Conservation (phyloP, 1,140 invertebrate species). For the Telenomus remus region DNA sequence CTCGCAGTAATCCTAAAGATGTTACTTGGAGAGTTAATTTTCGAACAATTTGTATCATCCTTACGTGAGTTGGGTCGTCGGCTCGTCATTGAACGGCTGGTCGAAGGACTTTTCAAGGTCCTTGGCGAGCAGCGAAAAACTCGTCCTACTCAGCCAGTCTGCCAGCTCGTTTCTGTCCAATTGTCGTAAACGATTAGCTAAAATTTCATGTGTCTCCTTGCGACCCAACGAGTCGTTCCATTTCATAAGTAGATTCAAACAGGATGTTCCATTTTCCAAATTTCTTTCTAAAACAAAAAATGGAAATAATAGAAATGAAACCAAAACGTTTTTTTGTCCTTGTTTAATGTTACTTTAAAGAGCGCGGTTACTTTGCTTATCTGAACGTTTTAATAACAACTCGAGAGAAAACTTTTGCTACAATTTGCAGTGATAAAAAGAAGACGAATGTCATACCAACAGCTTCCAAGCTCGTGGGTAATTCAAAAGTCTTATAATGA, state of each 20-base stretch:
- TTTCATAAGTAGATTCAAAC: conserved; percentile 76
- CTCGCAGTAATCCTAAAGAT: too few relatives aligned
- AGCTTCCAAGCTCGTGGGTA: conserved; percentile 70
- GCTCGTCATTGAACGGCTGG: conserved; percentile 60
- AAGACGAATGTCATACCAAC: conserved; percentile 67
- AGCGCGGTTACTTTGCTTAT: background rate
- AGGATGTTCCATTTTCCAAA: conserved; percentile 74
- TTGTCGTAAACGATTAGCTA: conserved; percentile 77
- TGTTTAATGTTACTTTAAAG: background rate
- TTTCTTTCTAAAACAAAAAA: conserved; percentile 64
- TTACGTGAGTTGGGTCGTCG: conserved; percentile 59
- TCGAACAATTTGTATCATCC: background rate
- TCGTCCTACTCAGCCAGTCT: conserved; percentile 78
- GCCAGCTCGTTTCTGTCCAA: conserved; percentile 77
- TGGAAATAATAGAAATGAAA: too few relatives aligned
- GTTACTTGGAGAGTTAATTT: background rate
- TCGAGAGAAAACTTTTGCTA: background rate
- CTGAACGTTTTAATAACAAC: background rate
- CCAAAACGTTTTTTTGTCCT: too few relatives aligned
- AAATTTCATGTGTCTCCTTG: conserved; percentile 75
- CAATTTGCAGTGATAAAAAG: conserved; percentile 8
- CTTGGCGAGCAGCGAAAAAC: conserved; percentile 77
- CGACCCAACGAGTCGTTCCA: conserved; percentile 77
- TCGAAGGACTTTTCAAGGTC: conserved; percentile 75
- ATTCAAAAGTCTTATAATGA: conserved; percentile 75